phyloP scores from a whole-genome alignment of 2,888 invertebrate genomes.

The Malachius bipustulatus region DNA sequence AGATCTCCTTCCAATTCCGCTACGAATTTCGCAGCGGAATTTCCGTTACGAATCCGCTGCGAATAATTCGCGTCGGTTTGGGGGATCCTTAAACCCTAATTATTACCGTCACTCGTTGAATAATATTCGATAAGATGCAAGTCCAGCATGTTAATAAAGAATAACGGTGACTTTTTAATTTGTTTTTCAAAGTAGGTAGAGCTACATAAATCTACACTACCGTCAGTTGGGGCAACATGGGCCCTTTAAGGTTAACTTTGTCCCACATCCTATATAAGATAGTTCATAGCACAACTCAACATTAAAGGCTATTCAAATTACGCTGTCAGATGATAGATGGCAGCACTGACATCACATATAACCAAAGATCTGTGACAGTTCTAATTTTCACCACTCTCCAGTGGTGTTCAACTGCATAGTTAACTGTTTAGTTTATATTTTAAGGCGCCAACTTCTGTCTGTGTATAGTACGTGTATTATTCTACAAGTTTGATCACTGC shows the following conservation, averaged over 20 bases:
- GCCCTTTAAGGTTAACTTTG: conserved; percentile 9
- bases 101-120: too few relatives aligned
- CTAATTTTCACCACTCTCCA: conserved; percentile 5
- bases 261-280: conserved; percentile 7
- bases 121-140: too few relatives aligned
- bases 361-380: conserved; percentile 6
- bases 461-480: background rate
- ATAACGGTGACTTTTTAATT: too few relatives aligned
- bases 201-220: too few relatives aligned
- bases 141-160: too few relatives aligned
- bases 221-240: conserved; percentile 8
- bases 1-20: too few relatives aligned
- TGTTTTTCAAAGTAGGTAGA: too few relatives aligned
- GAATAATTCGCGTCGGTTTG: too few relatives aligned
- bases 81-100: too few relatives aligned
- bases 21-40: too few relatives aligned
- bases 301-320: conserved; percentile 3
- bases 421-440: conserved; percentile 4
- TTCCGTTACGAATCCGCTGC: too few relatives aligned
- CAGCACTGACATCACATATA: background rate
- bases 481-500: conserved; percentile 7
- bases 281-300: conserved; percentile 2
- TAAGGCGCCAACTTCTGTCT: conserved; percentile 5
- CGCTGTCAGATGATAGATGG: background rate
- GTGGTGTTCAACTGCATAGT: conserved; percentile 5